Base-by-base conservation (phyloP, 2,888 invertebrate species). In the Steinernema carpocapsae region DNA sequence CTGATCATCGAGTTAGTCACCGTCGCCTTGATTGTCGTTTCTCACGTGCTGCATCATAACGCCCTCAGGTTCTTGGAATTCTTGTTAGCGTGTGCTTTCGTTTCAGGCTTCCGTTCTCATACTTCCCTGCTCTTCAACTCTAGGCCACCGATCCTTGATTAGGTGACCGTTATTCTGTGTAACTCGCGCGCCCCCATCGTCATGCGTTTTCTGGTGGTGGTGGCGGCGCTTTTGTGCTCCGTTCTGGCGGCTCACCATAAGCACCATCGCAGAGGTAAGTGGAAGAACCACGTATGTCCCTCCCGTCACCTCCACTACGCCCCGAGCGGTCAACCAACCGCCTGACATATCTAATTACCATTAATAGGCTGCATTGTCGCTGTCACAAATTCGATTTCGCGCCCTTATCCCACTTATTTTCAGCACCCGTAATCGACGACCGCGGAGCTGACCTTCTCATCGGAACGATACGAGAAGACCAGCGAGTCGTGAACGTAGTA, bases 401-500 rank as follows among this genome's bases (percentile, higher is more conserved):
- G 7, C 48, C 17, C 19, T 48, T 19, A 19, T 48, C 3, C 48
- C 48, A 48, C 19, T 48, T 7, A 48, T 48, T 10, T 81, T 45
- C 79, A 82, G 84, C 78, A 10, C 86, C 86, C 14, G 80, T 85
- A 32, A 82, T 86, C 77, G 81, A 86, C 71, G 75, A 86, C 59
- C 79, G 79, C 75, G 86, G 86, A 70, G 86, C 86, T 29, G 87
- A 87, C 32, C 59, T 74, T 75, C 73, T 85, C 17, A 77, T 81
- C 17, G 85, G 82, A n/a, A 77, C 79, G 48, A 78, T 86, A 42
- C 79, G 84, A 12, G 86, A 86, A 73, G 86, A 86, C 74, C 84
- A 86, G 72, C 80, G 79, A 46, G 77, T 83, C 24, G 82, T 86
- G 71, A 80, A 78, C 56, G 81, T 86, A 6, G 84, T 84, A 19